Conservation (phyloP, 2,113 vertebrate species). For the Aplodontia rufa region DNA sequence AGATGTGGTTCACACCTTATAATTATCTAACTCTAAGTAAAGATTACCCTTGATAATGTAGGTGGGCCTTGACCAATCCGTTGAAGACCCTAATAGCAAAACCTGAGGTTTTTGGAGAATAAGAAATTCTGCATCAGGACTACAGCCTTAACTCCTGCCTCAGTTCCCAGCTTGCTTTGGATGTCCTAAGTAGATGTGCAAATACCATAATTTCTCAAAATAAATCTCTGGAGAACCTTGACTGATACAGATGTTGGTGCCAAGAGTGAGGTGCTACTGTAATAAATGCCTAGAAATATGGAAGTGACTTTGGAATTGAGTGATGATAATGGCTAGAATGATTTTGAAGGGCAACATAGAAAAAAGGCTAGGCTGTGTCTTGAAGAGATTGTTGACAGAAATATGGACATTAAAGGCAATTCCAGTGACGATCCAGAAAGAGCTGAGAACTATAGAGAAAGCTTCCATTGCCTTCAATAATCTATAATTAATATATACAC, state of each 20-base stretch:
- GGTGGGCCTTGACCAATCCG: neutral
- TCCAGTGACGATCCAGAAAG: neutral
- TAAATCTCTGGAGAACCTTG: neutral
- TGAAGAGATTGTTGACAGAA: neutral
- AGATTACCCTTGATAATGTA: neutral
- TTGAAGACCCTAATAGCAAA: neutral
- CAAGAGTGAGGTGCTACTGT: neutral
- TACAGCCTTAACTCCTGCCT: neutral
- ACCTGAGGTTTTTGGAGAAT: neutral
- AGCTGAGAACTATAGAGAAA: neutral
- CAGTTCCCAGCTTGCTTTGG: neutral
- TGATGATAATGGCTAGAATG: neutral
- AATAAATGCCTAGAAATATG: neutral
- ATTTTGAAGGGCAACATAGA: neutral
- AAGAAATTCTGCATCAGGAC: neutral
- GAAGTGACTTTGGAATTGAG: neutral
- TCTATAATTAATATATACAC: neutral
- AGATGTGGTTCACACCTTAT: neutral
- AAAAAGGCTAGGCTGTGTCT: neutral
- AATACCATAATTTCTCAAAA: neutral
- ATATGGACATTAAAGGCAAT: neutral
- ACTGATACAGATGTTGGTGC: neutral
- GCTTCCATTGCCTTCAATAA: neutral
- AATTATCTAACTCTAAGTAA: neutral
- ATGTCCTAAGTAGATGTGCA: neutral